These are phyloP conservation scores for Brevimyrus niger DNA, from an alignment of 2,113 vertebrate species.

Conservation along the genomic window DNA sequence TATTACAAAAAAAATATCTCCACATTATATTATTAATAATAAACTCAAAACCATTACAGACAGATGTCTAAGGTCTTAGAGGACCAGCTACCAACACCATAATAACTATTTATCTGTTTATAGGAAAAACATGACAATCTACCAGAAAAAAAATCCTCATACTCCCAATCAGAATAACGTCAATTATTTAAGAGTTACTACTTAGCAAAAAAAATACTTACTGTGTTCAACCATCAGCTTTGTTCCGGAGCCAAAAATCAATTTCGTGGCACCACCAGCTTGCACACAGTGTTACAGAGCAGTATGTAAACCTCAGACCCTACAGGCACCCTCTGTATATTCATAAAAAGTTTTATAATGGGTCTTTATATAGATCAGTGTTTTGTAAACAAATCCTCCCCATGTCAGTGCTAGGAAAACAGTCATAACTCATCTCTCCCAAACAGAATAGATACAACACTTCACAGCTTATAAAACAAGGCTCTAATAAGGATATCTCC, in stretches of 20 bases:
- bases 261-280: not conserved
- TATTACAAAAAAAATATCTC: not conserved
- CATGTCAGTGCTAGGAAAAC: not conserved
- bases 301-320: not conserved
- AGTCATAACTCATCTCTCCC: not conserved
- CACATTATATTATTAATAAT: not conserved
- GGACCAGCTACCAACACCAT: not conserved
- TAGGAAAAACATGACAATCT: not conserved
- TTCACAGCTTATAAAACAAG: not conserved
- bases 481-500: not conserved
- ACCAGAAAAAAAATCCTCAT: not conserved
- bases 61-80: not conserved
- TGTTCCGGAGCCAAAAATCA: conserved; percentile 17
- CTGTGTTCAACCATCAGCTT: not conserved
- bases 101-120: not conserved
- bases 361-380: not conserved
- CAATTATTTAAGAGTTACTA: not conserved
- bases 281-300: conserved; percentile 18
- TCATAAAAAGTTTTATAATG: not conserved
- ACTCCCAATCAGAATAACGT: not conserved
- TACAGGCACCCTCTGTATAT: not conserved
- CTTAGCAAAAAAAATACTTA: not conserved
- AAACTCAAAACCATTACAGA: not conserved
- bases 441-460: not conserved
- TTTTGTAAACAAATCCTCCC: not conserved